Base-by-base conservation (phyloP, 1,140 invertebrate genomes). In the Hypsibius dujardini region DNA sequence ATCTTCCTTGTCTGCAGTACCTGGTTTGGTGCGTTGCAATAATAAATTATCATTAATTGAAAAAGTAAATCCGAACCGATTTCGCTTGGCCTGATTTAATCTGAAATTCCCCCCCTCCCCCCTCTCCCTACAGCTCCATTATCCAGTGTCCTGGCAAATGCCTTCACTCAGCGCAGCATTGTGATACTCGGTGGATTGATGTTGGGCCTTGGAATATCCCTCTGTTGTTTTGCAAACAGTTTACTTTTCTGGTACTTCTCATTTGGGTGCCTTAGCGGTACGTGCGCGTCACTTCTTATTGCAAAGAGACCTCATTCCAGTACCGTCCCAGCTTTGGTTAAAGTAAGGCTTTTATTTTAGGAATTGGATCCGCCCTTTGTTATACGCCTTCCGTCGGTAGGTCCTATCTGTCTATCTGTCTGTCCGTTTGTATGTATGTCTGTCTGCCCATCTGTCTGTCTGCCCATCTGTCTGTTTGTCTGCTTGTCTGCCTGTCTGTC, bases 301-400 rank as follows among this genome's bases (percentile, higher is more conserved):
- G n/a, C n/a, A n/a, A n/a, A n/a, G n/a, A n/a, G n/a, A n/a, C n/a
- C n/a, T n/a, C n/a, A n/a, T n/a, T n/a, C n/a, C n/a, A n/a, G n/a
- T n/a, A n/a, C n/a, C n/a, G n/a, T n/a, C n/a, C n/a, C n/a, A n/a
- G n/a, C n/a, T n/a, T n/a, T n/a, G n/a, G n/a, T n/a, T n/a, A n/a
- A n/a, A n/a, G n/a, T n/a, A 59, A 42, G 75, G 72, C 73, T n/a
- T n/a, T 71, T 73, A 2, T n/a, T n/a, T n/a, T 75, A 87, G 87
- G 87, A 69, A 86, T 89, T 69, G 87, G 87, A 1, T 86, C 87
- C 1, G 87, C 87, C 0, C 78, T 88, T 0, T 87, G 86, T 1
- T 88, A 87, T 7, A 89, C 90, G 1, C 89, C 90, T 46, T 90
- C 89, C 0, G 88, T 93, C n/a, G 90, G 91, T n/a, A n/a, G n/a